Conservation (phyloP, 2,888 invertebrate genomes). For the Acleris emargana region DNA sequence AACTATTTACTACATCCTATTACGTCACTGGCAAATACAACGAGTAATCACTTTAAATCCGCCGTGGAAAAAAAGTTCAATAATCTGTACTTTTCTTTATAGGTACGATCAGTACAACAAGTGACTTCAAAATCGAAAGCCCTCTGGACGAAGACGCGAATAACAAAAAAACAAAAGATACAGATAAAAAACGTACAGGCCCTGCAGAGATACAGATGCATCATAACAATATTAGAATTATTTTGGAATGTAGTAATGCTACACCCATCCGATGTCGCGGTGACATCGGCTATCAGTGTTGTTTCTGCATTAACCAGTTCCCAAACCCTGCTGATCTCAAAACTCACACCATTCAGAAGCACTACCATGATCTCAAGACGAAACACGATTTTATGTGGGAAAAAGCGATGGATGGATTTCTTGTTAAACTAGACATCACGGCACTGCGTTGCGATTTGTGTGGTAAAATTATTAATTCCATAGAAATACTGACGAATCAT, state of each 20-base stretch:
- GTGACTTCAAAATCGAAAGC: not conserved
- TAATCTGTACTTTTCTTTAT: conserved; percentile 17
- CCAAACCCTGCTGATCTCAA: conserved; percentile 48
- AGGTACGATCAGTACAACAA: conserved; percentile 18
- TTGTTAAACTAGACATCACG: conserved; percentile 51
- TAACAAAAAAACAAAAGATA: not conserved
- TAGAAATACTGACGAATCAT: conserved; percentile 44
- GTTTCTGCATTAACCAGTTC: conserved; percentile 44
- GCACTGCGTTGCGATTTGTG: conserved; percentile 46
- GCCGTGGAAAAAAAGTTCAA: conserved; percentile 4
- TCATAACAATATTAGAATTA: conserved; percentile 28
- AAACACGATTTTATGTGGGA: conserved; percentile 50
- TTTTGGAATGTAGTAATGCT: conserved; percentile 34
- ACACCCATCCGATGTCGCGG: conserved; percentile 45
- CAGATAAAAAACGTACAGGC: not conserved
- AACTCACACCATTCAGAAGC: conserved; percentile 47
- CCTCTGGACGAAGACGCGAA: not conserved
- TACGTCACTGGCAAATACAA: too few species aligned
- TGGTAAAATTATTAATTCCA: conserved; percentile 30
- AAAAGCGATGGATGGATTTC: conserved; percentile 44
- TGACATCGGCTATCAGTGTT: conserved; percentile 47
- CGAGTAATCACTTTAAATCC: not conserved
- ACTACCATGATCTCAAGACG: conserved; percentile 41
- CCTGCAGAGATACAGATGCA: conserved; percentile 11
- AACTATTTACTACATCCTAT: too few species aligned